Base-by-base conservation (phyloP, 2,888 invertebrate species). In the Stenchaetothrips biformis region DNA sequence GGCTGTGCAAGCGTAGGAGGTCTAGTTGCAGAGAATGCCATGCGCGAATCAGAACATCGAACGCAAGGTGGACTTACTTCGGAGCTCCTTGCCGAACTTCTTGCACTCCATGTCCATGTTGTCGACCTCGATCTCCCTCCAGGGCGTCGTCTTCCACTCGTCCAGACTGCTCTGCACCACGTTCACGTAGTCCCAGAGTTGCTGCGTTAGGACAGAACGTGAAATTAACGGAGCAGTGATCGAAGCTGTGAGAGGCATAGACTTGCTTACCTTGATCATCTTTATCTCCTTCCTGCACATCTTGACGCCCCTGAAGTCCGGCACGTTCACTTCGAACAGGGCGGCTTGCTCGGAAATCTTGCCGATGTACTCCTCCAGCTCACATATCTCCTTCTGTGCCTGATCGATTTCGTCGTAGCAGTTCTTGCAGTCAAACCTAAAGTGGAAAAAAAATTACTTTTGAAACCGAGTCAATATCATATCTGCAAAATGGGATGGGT, bases 101-200 rank as follows among this genome's bases (percentile, higher is more conserved):
- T 98, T 98, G 87, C 97, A 95, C 85, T 97, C 97, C 86, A 95
- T 92, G 85, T 98, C 97, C 95, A 98, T 96, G 80, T 92, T 92
- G 85, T 98, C 98, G 2, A 97, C 95, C 84, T 98, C 96, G 81
- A 98, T 95, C 85, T 95, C 94, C 85, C 94, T 94, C 98, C 98
- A 98, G 0, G 93, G 92, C 0, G 97, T 97, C 81, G 91, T 94
- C 87, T 97, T 96, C 98, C 98, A 98, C 86, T 95, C 95, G 80
- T 94, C 92, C 81, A 98, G 92, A 81, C 93, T 94, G 0, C 94
- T 93, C 85, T 91, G 90, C 37, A 96, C 94, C 59, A 96, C 91
- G 83, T 90, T 89, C 77, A 94, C 92, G 86, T 95, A 96, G 87
- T 98, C 97, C 98, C 98, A 98, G 48, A 97, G 89, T 85, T 92